These are phyloP conservation scores for Ophion obscuratus DNA, from an alignment of 2,888 invertebrate species.

Conservation along the genomic window DNA sequence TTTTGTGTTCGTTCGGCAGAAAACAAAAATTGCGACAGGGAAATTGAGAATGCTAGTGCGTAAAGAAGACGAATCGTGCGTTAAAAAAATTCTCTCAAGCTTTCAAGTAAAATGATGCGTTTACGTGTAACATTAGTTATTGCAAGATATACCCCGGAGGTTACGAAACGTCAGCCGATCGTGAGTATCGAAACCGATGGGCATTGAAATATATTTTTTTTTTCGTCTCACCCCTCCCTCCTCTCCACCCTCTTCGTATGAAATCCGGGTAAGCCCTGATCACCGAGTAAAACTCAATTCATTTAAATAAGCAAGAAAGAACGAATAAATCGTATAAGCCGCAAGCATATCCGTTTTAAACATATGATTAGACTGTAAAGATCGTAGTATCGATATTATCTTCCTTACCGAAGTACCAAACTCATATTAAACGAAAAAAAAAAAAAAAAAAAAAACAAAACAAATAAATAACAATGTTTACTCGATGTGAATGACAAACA, in stretches of 20 bases:
- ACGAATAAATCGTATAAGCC: conserved; percentile 68
- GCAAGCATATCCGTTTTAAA: conserved; percentile 81
- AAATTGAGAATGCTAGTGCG: conserved; percentile 45
- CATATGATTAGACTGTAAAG: conserved; percentile 78
- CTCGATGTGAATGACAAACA: conserved; percentile 45
- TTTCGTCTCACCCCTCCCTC: neutral
- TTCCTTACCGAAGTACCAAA: conserved; percentile 58
- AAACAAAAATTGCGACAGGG: conserved; percentile 44
- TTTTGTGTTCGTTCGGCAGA: conserved; percentile 56
- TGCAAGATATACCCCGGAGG: conserved; percentile 39
- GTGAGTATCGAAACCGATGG: conserved; percentile 61
- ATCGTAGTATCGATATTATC: conserved; percentile 63
- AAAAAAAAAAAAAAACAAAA: no score
- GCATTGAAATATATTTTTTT: conserved; percentile 56
- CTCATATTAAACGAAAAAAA: conserved; percentile 42
- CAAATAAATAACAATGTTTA: conserved; percentile 43
- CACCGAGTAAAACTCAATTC: conserved; percentile 57
- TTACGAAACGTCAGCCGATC: conserved; percentile 32
- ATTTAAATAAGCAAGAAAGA: conserved; percentile 41
- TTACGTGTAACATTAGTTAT: conserved; percentile 19
- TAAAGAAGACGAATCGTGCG: conserved; percentile 47
- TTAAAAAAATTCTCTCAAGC: conserved; percentile 36
- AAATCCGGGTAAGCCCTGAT: conserved; percentile 55
- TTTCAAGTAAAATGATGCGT: conserved; percentile 13
- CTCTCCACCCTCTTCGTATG: conserved; percentile 33